Conservation (phyloP, 2,797 vertebrate species). For the Cyclura pinguis region DNA sequence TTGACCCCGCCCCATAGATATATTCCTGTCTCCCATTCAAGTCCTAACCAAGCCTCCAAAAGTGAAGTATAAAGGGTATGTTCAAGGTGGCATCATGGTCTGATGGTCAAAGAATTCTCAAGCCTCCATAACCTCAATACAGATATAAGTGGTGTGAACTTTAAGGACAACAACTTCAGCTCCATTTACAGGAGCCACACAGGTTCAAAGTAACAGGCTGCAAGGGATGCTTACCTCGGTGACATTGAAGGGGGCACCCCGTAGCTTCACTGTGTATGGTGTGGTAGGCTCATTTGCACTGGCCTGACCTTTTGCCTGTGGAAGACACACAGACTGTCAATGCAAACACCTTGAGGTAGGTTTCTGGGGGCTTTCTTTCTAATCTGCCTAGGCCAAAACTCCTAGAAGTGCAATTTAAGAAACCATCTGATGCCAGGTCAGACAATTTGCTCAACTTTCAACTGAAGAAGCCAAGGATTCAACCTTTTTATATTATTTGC, state of each 20-base stretch:
- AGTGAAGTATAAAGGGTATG: no score
- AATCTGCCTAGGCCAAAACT: background rate
- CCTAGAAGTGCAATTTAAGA: background rate
- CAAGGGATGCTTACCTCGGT: conserved; percentile 84
- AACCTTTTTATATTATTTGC: no score
- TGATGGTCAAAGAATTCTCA: no score
- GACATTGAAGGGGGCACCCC: conserved; percentile 88
- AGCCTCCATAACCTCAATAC: no score
- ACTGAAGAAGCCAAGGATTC: no score
- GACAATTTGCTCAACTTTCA: background rate
- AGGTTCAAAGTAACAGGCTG: no score
- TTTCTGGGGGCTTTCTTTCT: background rate
- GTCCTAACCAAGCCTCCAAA: no score
- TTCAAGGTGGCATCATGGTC: no score
- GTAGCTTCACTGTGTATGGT: conserved; percentile 89
- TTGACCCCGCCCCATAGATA: no score
- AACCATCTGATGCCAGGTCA: background rate
- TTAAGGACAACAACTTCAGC: background rate
- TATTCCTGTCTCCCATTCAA: no score
- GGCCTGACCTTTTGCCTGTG: conserved; percentile 58
- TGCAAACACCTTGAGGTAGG: background rate
- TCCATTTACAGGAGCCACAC: background rate
- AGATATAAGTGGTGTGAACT: no score
- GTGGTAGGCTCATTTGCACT: conserved; percentile 79
- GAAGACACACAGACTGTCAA: background rate